Base-by-base conservation (phyloP, 2,888 invertebrate genomes). In the Volucella bombylans region DNA sequence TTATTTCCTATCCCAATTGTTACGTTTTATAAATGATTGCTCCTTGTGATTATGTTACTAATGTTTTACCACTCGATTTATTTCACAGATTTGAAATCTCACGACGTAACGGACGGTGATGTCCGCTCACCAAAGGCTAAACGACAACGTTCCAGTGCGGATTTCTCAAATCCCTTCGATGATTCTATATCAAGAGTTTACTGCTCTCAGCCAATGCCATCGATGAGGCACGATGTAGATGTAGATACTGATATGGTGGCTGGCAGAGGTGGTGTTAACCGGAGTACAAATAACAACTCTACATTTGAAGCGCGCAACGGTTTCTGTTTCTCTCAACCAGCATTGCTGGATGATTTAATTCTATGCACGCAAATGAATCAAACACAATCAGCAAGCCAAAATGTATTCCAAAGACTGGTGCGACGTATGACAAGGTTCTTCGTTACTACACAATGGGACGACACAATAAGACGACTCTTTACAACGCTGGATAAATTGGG, bases 371-470 rank as follows among this genome's bases (percentile, higher is more conserved):
- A 96, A 90, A 91, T 94, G 88, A 94, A 94, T 89, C 93, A 93
- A 74, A 90, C 89, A 38, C 90, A 89, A 86, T 89, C 87, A 52
- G 88, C 89, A 61, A 91, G 91, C 8, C 92, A 95, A 94, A 95
- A 94, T 88, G 93, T 94, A 67, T 94, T 96, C 92, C 96, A 97
- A 91, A 94, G 94, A 89, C 92, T 98, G 89, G 97, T 97, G 59
- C 95, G 96, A 81, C 94, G 99, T 88, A 96, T 98, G 97, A 98
- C 99, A 57, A 94, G 99, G 88, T 97, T 98, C 93, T 97, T 97
- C 92, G 96, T 98, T 71, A 94, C 93, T 73, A 95, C 94, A 38
- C 93, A 93, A 88, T 93, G 94, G 89, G 94, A 94, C 62, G 93
- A 93, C 62, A 95, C 97, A 6, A 92, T 96, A 39, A 93, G 93